Percentiles rank a stretch among this genome's conserved stretches.
Conservation (phyloP, 2,888 invertebrate genomes). For the Rhagonycha fulva region DNA sequence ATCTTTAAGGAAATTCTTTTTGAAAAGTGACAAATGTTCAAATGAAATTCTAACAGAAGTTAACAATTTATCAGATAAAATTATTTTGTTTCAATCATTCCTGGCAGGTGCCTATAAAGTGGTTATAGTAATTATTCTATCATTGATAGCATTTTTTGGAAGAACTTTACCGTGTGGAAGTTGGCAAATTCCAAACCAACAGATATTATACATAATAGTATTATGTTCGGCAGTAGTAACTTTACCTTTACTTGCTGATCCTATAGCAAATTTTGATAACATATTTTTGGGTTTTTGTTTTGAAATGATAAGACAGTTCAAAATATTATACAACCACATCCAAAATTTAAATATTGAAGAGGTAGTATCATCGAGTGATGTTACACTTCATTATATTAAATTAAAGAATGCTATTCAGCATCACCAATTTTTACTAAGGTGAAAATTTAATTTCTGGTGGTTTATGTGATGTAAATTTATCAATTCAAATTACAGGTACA, state of each 20-base stretch:
- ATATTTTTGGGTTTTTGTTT: background rate
- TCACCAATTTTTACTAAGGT: background rate
- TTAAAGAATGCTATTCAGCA: background rate
- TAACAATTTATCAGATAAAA: background rate
- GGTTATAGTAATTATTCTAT: background rate
- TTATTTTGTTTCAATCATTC: background rate
- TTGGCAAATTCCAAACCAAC: background rate
- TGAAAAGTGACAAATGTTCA: background rate
- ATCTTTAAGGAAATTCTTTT: background rate
- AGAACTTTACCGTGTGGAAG: background rate
- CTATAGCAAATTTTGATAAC: background rate
- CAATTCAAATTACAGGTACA: background rate
- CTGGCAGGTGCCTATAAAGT: background rate
- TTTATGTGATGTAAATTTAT: background rate
- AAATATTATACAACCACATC: background rate
- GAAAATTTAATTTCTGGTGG: background rate
- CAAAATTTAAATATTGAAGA: background rate
- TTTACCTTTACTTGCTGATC: background rate
- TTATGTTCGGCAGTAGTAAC: background rate
- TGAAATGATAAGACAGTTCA: background rate
- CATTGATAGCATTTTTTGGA: background rate
- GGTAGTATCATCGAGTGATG: background rate
- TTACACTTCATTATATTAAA: background rate
- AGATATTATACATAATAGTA: background rate
- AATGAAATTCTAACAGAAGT: background rate